Conservation (phyloP, 2,888 invertebrate species). For the Morinoia aosen region DNA sequence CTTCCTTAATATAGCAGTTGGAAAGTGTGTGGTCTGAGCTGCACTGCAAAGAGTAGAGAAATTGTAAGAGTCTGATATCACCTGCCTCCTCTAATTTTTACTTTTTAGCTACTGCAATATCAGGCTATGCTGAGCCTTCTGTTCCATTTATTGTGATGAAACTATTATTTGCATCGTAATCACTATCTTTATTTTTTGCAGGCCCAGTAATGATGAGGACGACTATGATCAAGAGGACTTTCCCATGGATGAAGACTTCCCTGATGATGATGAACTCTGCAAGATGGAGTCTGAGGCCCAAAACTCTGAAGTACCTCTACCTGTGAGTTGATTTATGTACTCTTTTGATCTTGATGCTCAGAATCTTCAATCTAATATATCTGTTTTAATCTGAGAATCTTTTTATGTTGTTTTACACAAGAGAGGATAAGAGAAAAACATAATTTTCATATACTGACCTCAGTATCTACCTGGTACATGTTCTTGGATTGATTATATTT, state of each 20-base stretch:
- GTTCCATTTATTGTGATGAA: background rate
- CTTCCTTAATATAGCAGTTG: no score
- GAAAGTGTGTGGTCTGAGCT: no score
- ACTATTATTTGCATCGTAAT: background rate
- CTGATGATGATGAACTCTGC: constrained; percentile 31
- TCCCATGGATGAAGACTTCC: constrained; percentile 39
- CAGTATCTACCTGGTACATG: background rate
- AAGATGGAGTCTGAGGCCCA: background rate
- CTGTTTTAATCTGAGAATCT: no score
- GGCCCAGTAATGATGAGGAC: constrained; percentile 6
- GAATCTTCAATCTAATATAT: background rate
- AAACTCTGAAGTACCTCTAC: background rate
- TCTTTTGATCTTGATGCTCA: background rate
- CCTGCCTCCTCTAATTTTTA: background rate
- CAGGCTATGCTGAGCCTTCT: background rate
- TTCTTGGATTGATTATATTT: background rate
- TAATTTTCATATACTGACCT: no score
- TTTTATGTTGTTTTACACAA: no score
- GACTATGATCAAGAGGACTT: background rate
- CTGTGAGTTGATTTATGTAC: background rate
- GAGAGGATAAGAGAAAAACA: no score
- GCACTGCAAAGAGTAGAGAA: no score
- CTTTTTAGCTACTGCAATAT: background rate
- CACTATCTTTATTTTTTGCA: background rate
- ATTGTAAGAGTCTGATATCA: background rate